phyloP scores from a whole-genome alignment of 2,797 vertebrate species.

The Carduelis carduelis region DNA sequence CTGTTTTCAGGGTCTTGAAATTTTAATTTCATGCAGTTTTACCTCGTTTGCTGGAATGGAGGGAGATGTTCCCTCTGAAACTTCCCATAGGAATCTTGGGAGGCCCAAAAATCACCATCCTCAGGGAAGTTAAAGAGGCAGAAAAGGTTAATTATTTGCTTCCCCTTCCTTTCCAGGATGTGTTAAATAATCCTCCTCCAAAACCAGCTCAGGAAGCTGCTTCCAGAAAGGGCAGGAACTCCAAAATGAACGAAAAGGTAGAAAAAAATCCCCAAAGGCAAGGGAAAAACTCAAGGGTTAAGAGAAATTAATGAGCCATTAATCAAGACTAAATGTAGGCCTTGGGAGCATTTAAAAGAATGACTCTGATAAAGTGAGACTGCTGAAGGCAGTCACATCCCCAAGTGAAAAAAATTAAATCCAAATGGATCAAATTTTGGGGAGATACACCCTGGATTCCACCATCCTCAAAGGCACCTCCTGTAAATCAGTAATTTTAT shows the following conservation, averaged over 20 bases:
- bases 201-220: not conserved
- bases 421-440: not conserved
- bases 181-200: not conserved
- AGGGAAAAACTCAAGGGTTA: not conserved
- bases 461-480: not conserved
- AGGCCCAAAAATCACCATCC: not conserved
- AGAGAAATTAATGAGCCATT: not conserved
- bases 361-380: not conserved
- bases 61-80: not conserved
- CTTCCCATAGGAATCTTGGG: not conserved
- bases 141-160: not conserved
- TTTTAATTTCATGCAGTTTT: not conserved
- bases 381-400: not conserved
- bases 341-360: not conserved
- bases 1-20: not conserved
- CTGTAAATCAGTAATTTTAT: not conserved
- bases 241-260: not conserved
- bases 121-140: not conserved
- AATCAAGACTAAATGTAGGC: not conserved
- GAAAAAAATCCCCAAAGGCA: not conserved
- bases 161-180: not conserved
- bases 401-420: not conserved
- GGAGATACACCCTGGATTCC: not conserved
- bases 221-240: not conserved
- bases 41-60: not conserved